Base-by-base conservation (phyloP, 2,888 invertebrate genomes). In the Ophion ventricosus region DNA sequence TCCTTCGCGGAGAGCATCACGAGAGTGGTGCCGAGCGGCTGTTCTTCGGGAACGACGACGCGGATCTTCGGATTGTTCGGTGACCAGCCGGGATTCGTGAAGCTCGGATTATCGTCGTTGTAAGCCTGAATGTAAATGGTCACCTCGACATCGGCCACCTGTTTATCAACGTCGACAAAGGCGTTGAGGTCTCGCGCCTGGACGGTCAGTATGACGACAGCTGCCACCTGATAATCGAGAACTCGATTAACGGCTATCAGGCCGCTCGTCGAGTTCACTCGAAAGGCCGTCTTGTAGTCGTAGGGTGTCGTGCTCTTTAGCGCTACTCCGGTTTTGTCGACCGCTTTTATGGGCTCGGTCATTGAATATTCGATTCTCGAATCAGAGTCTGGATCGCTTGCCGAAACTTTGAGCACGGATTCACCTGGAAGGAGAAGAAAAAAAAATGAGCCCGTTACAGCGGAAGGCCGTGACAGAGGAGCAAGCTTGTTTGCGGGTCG, bases 61-160 rank as follows among this genome's bases (percentile, higher is more conserved):
- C 95, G 94, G 43, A 97, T 96, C 0, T 95, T 93, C 0, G 97
- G 96, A 86, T 96, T 95, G 0, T 96, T 95, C 40, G 95, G 95
- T 0, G 95, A 95, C 97, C 97, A 97, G 1, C 96, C 96, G 0
- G 95, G 91, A 87, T 96, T 95, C 1, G 95, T 95, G 87, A 97
- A 97, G 43, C 96, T 95, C 0, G 97, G 97, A 92, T 96, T 96
- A 88, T 96, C 96, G 87, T 97, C 96, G 85, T 96, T 96, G 90
- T 96, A 96, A 0, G 97, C 96, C 91, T 97, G 96, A 40, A 97
- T 95, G 90, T 97, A 97, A 59, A 97, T 94, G 0, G 97, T 97
- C 7, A 97, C 96, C 89, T 97, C 97, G 0, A 95, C 95, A 74
- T 94, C 93, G 70, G 95, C 96, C 63, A 95, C 94, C 91, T 97